Evolutionary conservation across 92 coral and sea anemone genomes (phyloP).

Genomic region (Micromussa lordhowensis): DNA sequence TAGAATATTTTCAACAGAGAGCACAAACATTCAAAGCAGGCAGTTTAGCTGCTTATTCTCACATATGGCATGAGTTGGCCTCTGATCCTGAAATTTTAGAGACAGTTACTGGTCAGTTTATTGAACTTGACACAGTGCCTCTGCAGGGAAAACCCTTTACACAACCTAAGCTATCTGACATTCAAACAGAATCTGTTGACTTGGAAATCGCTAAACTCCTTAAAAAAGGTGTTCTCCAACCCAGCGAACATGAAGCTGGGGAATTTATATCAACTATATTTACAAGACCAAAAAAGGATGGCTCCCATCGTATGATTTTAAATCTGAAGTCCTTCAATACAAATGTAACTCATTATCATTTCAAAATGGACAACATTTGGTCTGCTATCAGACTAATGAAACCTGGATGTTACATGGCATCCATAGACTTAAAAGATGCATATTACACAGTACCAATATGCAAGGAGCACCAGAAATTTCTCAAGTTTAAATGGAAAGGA

Average conservation of each 20-base stretch:
- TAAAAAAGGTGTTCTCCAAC: constrained; percentile 19
- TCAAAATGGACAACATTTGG: constrained; percentile 56
- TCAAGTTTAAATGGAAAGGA: constrained; percentile 32
- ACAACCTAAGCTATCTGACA: neutral
- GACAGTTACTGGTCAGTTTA: too few species aligned
- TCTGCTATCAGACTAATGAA: constrained; percentile 48
- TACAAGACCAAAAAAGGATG: constrained; percentile 56
- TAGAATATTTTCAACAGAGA: too few species aligned
- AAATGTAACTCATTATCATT: constrained; percentile 46
- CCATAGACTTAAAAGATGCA: constrained; percentile 55
- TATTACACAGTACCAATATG: constrained; percentile 49
- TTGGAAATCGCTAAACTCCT: constrained; percentile 50
- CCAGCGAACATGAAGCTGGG: constrained; percentile 31
- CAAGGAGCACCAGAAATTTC: constrained; percentile 38
- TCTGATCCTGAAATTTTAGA: constrained; percentile 56
- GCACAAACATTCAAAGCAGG: constrained; percentile 21
- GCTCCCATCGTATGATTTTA: constrained; percentile 58
- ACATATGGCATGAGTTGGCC: constrained; percentile 38
- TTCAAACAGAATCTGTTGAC: constrained; percentile 24
- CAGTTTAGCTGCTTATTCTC: constrained; percentile 27
- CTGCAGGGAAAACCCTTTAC: too few species aligned
- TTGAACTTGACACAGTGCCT: too few species aligned
- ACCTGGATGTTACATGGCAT: constrained; percentile 61
- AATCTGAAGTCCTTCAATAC: constrained; percentile 53
- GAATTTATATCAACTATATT: constrained; percentile 48